Evolutionary conservation across 2,888 invertebrate species (phyloP).

Genomic region (Drosophila percnosoma): DNA sequence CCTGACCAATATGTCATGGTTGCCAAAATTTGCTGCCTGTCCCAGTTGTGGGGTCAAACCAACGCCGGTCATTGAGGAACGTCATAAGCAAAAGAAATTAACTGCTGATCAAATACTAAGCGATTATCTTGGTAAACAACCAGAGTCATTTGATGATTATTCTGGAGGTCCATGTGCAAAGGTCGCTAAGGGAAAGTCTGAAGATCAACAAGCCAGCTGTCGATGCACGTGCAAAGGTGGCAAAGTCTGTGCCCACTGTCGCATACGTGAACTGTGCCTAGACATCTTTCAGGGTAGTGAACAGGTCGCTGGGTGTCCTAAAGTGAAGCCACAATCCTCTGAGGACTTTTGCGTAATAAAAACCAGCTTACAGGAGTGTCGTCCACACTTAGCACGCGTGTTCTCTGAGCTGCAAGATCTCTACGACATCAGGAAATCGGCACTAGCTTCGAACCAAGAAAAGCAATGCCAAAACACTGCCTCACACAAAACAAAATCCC

Average conservation of each 20-base stretch:
- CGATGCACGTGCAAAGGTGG: conserved; percentile 77
- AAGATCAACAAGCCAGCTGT: conserved; percentile 29
- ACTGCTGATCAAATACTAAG: conserved; percentile 80
- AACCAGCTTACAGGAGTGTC: conserved; percentile 56
- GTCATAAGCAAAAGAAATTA: conserved; percentile 68
- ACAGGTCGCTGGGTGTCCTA: conserved; percentile 28
- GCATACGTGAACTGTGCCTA: conserved; percentile 76
- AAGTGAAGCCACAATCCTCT: conserved; percentile 45
- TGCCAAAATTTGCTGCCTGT: conserved; percentile 85
- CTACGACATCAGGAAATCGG: conserved; percentile 72
- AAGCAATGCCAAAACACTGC: conserved; percentile 38
- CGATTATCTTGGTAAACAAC: conserved; percentile 65
- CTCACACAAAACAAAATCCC: background rate
- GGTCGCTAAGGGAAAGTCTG: background rate
- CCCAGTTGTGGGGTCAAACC: conserved; percentile 82
- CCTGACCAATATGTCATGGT: conserved; percentile 79
- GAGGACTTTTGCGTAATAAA: conserved; percentile 61
- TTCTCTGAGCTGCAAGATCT: conserved; percentile 82
- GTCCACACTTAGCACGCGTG: conserved; percentile 80
- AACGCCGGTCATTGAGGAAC: conserved; percentile 67
- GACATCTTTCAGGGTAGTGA: conserved; percentile 68
- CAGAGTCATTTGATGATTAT: conserved; percentile 13
- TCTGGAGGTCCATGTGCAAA: conserved; percentile 34
- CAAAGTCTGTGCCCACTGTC: conserved; percentile 80
- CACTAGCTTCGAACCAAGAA: conserved; percentile 41